Percentiles rank a stretch among this genome's conserved stretches.
phyloP scores from a whole-genome alignment of 2,888 invertebrate genomes.

The Brenthis hecate region DNA sequence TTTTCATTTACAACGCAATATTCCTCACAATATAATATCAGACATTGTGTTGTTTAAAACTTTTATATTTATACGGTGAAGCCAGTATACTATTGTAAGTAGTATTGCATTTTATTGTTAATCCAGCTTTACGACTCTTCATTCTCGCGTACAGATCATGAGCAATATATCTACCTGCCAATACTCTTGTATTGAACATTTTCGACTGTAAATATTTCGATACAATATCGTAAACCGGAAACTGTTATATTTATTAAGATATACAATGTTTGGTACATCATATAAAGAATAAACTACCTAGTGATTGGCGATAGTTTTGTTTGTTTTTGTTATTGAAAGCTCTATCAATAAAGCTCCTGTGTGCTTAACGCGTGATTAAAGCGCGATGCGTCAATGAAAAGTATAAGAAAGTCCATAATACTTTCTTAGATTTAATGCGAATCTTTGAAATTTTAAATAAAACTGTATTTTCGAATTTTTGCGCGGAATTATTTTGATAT shows the following conservation, averaged over 20 bases:
- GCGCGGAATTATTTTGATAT: too few relatives aligned
- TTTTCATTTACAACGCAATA: too few relatives aligned
- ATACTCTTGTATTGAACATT: conserved; percentile 6
- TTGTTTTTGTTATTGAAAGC: background rate
- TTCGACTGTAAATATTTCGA: conserved; percentile 20
- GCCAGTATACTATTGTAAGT: background rate
- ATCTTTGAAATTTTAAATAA: too few relatives aligned
- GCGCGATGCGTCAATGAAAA: too few relatives aligned
- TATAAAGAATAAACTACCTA: background rate
- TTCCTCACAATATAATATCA: too few relatives aligned
- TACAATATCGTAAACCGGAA: conserved; percentile 20
- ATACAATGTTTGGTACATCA: background rate
- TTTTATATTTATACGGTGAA: background rate
- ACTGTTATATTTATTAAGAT: conserved; percentile 7
- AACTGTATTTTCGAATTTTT: too few relatives aligned
- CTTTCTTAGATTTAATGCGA: too few relatives aligned
- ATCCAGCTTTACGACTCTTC: conserved; percentile 16
- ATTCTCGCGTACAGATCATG: conserved; percentile 11
- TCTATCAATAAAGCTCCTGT: too few relatives aligned
- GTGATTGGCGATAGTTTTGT: background rate
- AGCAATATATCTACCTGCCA: conserved; percentile 2
- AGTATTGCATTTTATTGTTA: conserved; percentile 9
- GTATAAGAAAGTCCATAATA: too few relatives aligned
- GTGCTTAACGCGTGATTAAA: too few relatives aligned
- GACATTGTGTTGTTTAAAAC: background rate